Evolutionary conservation across 2,113 vertebrate species (phyloP), one percentile per base, ranked within the genome.

Genomic region (Blennius ocellaris): DNA sequence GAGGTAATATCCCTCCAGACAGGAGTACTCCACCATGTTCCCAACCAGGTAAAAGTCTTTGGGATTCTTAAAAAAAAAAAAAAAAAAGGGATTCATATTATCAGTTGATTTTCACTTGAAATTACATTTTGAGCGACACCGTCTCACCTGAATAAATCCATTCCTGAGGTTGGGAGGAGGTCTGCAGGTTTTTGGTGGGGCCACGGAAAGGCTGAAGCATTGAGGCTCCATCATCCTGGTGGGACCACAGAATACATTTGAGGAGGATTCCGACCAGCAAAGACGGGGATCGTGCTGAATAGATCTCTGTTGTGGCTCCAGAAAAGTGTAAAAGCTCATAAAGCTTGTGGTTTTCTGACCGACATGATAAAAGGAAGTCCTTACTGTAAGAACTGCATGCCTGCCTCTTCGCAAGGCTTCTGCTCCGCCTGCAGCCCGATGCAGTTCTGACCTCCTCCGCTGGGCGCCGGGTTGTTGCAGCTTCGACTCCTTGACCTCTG

Each of bases 161-260:
- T 98, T 96, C 81, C 85, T 81, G 80, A 98, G 86, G 64, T 83
- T 52, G 56, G 96, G 96, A 63, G 96, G 96, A 16, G 81, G 11
- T 37, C 93, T 84, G 69, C 96, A 98, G 41, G 91, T 95, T 80
- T 93, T 91, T 17, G 86, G 93, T 53, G 95, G 94, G 11, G 76
- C 83, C 40, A 92, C 12, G 30, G 95, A 90, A 68, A 94, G 82
- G 85, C 93, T 84, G 90, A 98, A 98, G 73, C 97, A 99, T 67
- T 99, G 96, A 37, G 96, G 97, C 74, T 97, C 96, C 81, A 98
- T 94, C 59, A 87, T 92, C 64, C 97, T 98, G 79, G 59, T 17
- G 69, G 37, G 81, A 48, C 69, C 7, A 9, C 41, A 43, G 21
- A 30, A 30, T 30, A 44, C 8, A 11, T 11, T 44, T 11, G 43